These are phyloP conservation scores for Plemyria rubiginata DNA, from an alignment of 2,888 invertebrate species.

Conservation along the genomic window DNA sequence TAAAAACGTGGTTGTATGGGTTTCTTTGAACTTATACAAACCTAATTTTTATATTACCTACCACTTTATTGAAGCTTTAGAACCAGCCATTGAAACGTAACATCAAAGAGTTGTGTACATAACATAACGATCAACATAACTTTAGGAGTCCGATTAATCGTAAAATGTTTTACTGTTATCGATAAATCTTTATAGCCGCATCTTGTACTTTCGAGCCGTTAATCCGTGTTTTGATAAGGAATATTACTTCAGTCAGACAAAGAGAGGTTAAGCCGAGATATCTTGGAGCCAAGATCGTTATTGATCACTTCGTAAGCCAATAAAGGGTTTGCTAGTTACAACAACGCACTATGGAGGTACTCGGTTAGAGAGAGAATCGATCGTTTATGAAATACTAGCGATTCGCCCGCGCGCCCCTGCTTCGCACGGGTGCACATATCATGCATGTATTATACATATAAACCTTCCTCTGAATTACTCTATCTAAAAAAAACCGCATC, in stretches of 20 bases:
- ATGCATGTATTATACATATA: too few species aligned
- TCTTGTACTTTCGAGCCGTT: slow-evolving; percentile 45
- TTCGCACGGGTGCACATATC: too few species aligned
- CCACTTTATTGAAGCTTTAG: slow-evolving; percentile 33
- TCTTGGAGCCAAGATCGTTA: slow-evolving; percentile 34
- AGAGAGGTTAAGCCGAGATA: slow-evolving; percentile 55
- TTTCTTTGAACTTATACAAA: slow-evolving; percentile 34
- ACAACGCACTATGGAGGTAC: neutral
- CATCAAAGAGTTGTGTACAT: slow-evolving; percentile 34
- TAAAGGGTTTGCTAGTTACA: neutral
- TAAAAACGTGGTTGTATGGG: slow-evolving; percentile 20
- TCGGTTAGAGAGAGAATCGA: too few species aligned
- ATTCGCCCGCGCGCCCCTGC: too few species aligned
- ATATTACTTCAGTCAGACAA: slow-evolving; percentile 58
- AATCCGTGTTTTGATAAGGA: slow-evolving; percentile 42
- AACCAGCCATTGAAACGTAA: slow-evolving; percentile 26
- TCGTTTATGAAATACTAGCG: too few species aligned
- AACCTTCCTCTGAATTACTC: too few species aligned
- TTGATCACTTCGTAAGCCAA: slow-evolving; percentile 15
- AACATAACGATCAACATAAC: slow-evolving; percentile 35
- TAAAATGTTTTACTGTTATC: slow-evolving; percentile 49
- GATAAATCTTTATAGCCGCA: slow-evolving; percentile 46
- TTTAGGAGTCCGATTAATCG: slow-evolving; percentile 47
- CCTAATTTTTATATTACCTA: slow-evolving; percentile 27
- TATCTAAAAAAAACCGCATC: too few species aligned